Conservation (phyloP, 1,140 invertebrate species). For the Habropoda laboriosa region DNA sequence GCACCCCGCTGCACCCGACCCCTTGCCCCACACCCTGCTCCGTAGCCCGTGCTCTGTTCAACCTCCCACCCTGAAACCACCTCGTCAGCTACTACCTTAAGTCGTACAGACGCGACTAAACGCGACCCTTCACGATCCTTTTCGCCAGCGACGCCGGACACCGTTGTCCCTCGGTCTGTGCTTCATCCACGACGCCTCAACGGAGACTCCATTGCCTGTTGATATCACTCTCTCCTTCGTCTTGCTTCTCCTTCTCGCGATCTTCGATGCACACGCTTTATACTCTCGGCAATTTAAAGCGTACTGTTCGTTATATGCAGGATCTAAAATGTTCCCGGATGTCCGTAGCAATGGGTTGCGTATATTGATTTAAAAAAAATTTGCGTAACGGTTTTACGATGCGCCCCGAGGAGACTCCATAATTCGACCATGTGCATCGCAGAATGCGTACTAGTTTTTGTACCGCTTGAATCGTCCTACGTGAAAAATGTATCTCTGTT, state of each 20-base stretch:
- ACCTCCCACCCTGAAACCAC: slow-evolving; percentile 49
- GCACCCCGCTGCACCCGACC: slow-evolving; percentile 45
- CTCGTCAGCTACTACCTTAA: slow-evolving; percentile 45
- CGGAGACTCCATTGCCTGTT: slow-evolving; percentile 49
- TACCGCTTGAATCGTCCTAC: neutral
- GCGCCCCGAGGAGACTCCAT: neutral
- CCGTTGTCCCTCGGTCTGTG: neutral
- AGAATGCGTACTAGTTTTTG: neutral
- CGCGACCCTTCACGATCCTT: slow-evolving; percentile 42
- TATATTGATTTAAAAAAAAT: slow-evolving; percentile 25
- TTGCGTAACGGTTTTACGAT: neutral
- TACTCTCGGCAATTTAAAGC: neutral
- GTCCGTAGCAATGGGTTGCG: neutral
- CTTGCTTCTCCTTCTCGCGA: neutral
- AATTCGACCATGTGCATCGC: neutral
- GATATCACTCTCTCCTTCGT: slow-evolving; percentile 22
- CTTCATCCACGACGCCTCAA: neutral
- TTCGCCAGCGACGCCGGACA: slow-evolving; percentile 31
- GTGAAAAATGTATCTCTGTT: neutral
- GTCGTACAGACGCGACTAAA: slow-evolving; percentile 49
- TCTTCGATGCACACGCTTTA: neutral
- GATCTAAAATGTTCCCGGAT: neutral
- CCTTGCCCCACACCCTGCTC: slow-evolving; percentile 8
- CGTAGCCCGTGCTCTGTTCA: slow-evolving; percentile 25
- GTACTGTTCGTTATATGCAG: neutral